phyloP scores from a whole-genome alignment of 2,888 invertebrate species.

The Hydroisotoma schaefferi region DNA sequence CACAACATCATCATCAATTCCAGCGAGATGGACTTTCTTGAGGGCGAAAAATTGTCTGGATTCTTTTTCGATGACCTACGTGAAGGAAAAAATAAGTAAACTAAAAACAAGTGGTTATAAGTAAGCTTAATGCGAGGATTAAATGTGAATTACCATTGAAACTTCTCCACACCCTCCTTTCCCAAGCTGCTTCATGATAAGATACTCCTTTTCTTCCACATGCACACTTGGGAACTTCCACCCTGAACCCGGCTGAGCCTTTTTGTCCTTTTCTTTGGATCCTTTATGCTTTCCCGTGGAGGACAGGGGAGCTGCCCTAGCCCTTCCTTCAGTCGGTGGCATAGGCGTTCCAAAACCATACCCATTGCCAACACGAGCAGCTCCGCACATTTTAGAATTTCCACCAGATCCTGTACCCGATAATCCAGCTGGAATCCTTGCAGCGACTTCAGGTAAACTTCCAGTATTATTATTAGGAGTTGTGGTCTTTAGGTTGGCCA shows the following conservation, averaged over 20 bases:
- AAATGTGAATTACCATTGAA: constrained; percentile 52
- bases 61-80: constrained; percentile 62
- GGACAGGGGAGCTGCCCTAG: not conserved
- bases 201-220: constrained; percentile 72
- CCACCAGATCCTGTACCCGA: not conserved
- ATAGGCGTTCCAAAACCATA: not conserved
- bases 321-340: not conserved
- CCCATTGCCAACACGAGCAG: not conserved
- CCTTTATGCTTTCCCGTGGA: not conserved
- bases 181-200: constrained; percentile 71
- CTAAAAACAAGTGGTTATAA: not conserved
- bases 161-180: constrained; percentile 89
- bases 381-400: not conserved
- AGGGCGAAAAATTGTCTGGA: constrained; percentile 65
- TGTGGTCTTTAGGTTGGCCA: not conserved
- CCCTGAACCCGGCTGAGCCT: not conserved
- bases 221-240: constrained; percentile 41
- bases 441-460: not conserved
- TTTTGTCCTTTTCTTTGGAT: not conserved
- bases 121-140: not conserved
- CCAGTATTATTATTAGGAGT: not conserved
- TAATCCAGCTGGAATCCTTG: not conserved
- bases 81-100: constrained; percentile 6
- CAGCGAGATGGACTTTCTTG: constrained; percentile 76
- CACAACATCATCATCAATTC: constrained; percentile 65